Evolutionary conservation across 2,888 invertebrate genomes (phyloP).

Genomic region (Trachelus iudaicus): DNA sequence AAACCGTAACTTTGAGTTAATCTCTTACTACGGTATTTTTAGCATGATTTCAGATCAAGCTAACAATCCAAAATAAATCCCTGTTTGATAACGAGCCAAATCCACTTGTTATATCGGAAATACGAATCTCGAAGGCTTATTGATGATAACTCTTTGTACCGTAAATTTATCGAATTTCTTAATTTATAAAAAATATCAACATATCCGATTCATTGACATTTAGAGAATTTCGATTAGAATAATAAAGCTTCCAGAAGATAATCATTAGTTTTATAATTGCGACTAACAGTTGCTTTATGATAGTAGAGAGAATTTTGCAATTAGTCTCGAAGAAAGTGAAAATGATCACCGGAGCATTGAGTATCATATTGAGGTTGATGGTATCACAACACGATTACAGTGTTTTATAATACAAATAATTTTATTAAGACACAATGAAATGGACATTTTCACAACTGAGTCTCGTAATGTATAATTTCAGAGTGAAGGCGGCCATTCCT

Average conservation of each 20-base stretch:
- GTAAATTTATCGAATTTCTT: background rate
- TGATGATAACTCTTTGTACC: background rate
- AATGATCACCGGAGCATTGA: background rate
- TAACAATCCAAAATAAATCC: background rate
- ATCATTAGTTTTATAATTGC: background rate
- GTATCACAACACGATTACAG: background rate
- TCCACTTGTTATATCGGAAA: background rate
- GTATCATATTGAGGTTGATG: background rate
- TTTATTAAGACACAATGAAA: background rate
- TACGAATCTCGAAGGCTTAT: background rate
- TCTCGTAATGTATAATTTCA: slow-evolving; percentile 62
- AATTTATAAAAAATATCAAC: background rate
- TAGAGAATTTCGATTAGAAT: background rate
- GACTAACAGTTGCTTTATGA: background rate
- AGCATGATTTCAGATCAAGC: background rate
- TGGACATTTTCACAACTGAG: background rate
- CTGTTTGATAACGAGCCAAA: background rate
- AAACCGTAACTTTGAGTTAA: background rate
- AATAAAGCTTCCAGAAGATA: background rate
- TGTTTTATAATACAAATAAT: background rate
- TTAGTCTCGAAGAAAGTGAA: background rate
- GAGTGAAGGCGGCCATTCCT: slow-evolving; percentile 89
- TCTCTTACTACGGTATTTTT: background rate
- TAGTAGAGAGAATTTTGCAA: background rate
- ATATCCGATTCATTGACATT: background rate